Conservation (phyloP, 2,113 vertebrate genomes). For the Ptychochromis oligacanthus region DNA sequence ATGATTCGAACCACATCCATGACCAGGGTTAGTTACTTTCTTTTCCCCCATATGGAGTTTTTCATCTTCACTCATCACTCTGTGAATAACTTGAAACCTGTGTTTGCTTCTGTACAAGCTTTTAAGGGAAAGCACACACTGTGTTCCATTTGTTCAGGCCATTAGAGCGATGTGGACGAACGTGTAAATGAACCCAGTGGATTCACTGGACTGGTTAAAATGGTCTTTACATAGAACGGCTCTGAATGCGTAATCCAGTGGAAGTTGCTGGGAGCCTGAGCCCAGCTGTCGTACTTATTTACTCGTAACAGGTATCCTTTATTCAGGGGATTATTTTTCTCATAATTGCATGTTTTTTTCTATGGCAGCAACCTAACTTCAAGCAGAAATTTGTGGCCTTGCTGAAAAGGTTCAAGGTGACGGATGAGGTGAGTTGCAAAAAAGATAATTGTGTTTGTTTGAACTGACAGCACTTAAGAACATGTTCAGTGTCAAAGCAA, state of each 20-base stretch:
- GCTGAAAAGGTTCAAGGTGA: constrained; percentile 85
- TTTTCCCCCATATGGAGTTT: constrained; percentile 5
- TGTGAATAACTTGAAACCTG: constrained; percentile 24
- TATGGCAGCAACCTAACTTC: constrained; percentile 83
- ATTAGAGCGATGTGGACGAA: constrained; percentile 66
- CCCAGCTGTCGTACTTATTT: constrained; percentile 49
- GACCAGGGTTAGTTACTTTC: constrained; percentile 74
- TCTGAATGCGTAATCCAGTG: constrained; percentile 70
- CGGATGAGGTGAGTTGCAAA: constrained; percentile 80
- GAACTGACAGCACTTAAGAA: neutral
- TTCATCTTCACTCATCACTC: constrained; percentile 47
- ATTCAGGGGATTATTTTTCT: neutral
- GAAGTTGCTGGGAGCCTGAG: constrained; percentile 40
- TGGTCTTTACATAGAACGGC: constrained; percentile 59
- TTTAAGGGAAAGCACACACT: constrained; percentile 53
- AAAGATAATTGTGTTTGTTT: constrained; percentile 8
- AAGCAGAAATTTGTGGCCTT: constrained; percentile 86
- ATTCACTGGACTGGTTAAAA: constrained; percentile 62
- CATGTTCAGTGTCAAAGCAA: constrained; percentile 10
- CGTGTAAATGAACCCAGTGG: constrained; percentile 62
- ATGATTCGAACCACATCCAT: constrained; percentile 82
- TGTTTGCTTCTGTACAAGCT: constrained; percentile 48
- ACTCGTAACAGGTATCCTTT: neutral
- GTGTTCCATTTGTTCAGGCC: constrained; percentile 60
- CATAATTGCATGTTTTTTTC: constrained; percentile 1